A percentile compares a stretch with the other conserved stretches of the same genome.
Conservation (phyloP, 2,797 vertebrate species). For the Delichon dasypus region DNA sequence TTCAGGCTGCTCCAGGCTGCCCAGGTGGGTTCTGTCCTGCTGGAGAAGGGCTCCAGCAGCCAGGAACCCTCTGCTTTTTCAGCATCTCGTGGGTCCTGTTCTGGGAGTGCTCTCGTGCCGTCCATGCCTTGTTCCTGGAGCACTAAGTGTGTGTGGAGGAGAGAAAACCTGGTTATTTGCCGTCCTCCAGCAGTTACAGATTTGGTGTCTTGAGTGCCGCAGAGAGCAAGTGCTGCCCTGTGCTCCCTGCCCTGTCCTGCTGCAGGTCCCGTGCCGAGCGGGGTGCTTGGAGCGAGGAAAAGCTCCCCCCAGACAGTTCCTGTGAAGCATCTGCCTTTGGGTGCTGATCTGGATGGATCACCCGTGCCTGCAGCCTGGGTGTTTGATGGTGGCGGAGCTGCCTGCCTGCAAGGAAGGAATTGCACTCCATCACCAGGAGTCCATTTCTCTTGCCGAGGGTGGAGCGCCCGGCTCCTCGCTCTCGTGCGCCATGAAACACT, state of each 20-base stretch:
- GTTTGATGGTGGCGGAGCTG: background rate
- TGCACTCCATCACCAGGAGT: background rate
- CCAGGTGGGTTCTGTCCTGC: background rate
- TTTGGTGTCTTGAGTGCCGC: background rate
- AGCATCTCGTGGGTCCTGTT: fast-evolving
- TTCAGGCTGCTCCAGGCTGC: background rate
- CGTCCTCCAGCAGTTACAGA: fast-evolving
- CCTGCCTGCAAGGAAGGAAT: background rate
- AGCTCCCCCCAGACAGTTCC: background rate
- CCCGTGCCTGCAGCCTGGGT: background rate
- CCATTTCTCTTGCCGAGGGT: background rate
- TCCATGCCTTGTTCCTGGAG: fast-evolving
- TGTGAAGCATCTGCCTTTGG: background rate
- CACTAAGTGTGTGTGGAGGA: fast-evolving
- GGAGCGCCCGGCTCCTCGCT: background rate
- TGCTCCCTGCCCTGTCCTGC: background rate
- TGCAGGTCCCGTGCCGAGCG: background rate
- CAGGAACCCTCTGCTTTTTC: fast-evolving
- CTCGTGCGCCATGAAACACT: background rate
- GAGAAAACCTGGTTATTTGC: background rate
- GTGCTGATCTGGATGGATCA: background rate
- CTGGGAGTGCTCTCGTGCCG: background rate
- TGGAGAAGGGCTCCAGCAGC: background rate
- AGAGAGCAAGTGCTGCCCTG: fast-evolving
- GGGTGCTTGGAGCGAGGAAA: background rate